A percentile compares a stretch with the other conserved stretches of the same genome.
Evolutionary conservation across 2,888 invertebrate species (phyloP).

Genomic region (Tachystola acroxantha): DNA sequence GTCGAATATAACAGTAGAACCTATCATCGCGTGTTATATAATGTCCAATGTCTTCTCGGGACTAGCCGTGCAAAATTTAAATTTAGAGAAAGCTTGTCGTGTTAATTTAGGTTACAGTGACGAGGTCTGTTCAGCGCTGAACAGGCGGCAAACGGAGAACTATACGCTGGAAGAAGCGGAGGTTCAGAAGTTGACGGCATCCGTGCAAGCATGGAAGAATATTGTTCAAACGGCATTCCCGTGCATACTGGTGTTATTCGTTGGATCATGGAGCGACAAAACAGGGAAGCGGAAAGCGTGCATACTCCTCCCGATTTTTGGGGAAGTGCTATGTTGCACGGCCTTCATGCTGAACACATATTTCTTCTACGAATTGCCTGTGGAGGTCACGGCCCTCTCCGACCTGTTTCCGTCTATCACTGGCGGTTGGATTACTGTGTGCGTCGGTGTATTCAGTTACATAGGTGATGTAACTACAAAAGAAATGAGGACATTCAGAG

Average conservation of each 20-base stretch:
- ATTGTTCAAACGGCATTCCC: slow-evolving; percentile 89
- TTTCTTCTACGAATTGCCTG: slow-evolving; percentile 81
- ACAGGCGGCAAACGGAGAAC: slow-evolving; percentile 82
- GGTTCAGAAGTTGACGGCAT: slow-evolving; percentile 85
- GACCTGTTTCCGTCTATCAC: slow-evolving; percentile 77
- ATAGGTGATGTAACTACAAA: slow-evolving; percentile 79
- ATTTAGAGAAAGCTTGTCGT: slow-evolving; percentile 87
- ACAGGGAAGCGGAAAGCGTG: slow-evolving; percentile 85
- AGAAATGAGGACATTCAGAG: slow-evolving; percentile 79
- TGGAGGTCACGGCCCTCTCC: slow-evolving; percentile 75
- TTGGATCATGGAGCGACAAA: slow-evolving; percentile 89
- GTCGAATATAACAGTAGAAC: slow-evolving; percentile 83
- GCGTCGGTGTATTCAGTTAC: slow-evolving; percentile 80
- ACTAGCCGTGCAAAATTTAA: slow-evolving; percentile 86
- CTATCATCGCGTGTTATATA: slow-evolving; percentile 82
- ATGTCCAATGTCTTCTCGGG: slow-evolving; percentile 84
- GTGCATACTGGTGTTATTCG: slow-evolving; percentile 88
- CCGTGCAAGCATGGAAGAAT: slow-evolving; percentile 91
- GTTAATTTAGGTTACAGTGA: slow-evolving; percentile 86
- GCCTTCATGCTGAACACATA: slow-evolving; percentile 88
- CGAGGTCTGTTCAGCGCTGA: slow-evolving; percentile 86
- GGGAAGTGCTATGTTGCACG: slow-evolving; percentile 87
- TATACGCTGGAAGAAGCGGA: slow-evolving; percentile 75
- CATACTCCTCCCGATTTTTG: slow-evolving; percentile 88
- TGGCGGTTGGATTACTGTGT: slow-evolving; percentile 79